A percentile compares a stretch with the other conserved stretches of the same genome.
phyloP scores from a whole-genome alignment of 2,113 vertebrate genomes.

The Thamnaconus septentrionalis region DNA sequence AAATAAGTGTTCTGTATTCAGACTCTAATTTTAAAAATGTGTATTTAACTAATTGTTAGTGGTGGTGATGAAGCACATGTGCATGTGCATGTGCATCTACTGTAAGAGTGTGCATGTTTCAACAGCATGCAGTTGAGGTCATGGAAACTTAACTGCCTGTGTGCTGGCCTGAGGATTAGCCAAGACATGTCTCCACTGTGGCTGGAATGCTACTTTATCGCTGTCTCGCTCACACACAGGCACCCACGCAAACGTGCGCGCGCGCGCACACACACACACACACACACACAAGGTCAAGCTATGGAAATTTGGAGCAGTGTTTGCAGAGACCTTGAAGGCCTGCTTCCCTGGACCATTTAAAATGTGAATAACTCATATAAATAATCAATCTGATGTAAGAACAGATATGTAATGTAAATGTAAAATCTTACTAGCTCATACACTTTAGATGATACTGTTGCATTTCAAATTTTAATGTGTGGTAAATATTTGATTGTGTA shows the following conservation, averaged over 20 bases:
- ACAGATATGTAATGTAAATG: constrained; percentile 43
- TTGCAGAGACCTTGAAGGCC: constrained; percentile 38
- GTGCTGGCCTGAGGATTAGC: constrained; percentile 58
- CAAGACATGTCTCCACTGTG: constrained; percentile 55
- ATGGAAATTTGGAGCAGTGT: constrained; percentile 29
- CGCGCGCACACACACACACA: constrained; percentile 11
- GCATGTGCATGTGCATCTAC: constrained; percentile 12
- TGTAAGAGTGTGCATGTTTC: constrained; percentile 22
- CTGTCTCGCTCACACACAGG: background rate
- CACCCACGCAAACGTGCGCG: constrained; percentile 13
- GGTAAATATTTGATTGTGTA: constrained; percentile 46
- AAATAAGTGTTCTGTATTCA: too few species aligned
- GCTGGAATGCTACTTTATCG: constrained; percentile 54
- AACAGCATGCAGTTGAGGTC: constrained; percentile 63
- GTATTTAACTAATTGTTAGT: too few species aligned
- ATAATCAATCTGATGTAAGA: constrained; percentile 13
- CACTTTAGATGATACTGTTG: constrained; percentile 40
- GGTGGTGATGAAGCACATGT: too few species aligned
- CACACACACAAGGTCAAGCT: constrained; percentile 26
- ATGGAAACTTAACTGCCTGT: constrained; percentile 64
- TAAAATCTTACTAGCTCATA: constrained; percentile 23
- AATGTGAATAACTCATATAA: constrained; percentile 22
- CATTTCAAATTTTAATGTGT: constrained; percentile 32
- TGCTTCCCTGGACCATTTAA: constrained; percentile 18
- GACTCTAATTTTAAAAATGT: too few species aligned